Conservation (phyloP, 2,797 vertebrate species). For the Fratercula arctica region DNA sequence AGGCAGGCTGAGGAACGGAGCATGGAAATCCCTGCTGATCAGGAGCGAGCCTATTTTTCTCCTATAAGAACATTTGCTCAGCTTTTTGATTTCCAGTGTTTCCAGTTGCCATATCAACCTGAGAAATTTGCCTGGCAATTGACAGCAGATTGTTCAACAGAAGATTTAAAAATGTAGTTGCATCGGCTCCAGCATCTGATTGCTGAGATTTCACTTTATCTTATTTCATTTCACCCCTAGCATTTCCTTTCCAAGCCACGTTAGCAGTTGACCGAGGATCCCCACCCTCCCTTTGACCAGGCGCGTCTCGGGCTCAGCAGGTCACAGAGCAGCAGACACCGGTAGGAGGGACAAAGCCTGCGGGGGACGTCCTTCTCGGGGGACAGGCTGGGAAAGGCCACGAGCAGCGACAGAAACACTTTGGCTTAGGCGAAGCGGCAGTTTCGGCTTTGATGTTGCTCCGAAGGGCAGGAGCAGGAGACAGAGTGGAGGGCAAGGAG, state of each 20-base stretch:
- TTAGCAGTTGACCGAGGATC: background rate
- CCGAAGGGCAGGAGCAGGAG: background rate
- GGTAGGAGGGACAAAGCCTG: background rate
- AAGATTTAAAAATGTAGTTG: constrained; percentile 7
- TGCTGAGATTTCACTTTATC: background rate
- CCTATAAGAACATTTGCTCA: constrained; percentile 31
- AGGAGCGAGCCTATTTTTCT: constrained; percentile 22
- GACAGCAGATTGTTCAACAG: constrained; percentile 23
- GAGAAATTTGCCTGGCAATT: constrained; percentile 36
- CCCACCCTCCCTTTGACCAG: background rate
- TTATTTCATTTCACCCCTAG: background rate
- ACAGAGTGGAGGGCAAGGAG: background rate
- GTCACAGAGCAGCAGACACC: background rate
- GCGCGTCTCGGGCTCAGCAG: background rate
- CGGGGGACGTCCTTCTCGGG: background rate
- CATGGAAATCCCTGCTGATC: constrained; percentile 54
- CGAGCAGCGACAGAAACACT: background rate
- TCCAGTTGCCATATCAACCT: constrained; percentile 58
- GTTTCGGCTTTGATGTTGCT: background rate
- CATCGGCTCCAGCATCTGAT: background rate
- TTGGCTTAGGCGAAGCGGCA: background rate
- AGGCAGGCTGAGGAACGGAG: background rate
- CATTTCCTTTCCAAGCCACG: background rate
- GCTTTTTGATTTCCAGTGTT: constrained; percentile 52
- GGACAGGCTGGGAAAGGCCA: background rate